Evolutionary conservation across 2,113 vertebrate genomes (phyloP).

Genomic region (Shinisaurus crocodilurus): DNA sequence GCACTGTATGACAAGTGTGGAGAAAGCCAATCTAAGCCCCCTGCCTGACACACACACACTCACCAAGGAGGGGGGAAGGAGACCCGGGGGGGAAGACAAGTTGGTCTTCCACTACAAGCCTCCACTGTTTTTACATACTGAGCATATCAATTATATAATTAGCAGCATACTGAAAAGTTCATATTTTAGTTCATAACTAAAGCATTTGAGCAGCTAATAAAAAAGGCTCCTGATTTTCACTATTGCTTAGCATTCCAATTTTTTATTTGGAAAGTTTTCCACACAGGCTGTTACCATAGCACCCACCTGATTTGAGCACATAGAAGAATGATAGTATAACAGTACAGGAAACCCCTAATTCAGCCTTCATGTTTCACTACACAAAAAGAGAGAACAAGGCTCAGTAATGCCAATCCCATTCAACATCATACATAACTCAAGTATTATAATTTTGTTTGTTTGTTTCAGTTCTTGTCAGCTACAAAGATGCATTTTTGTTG

Average conservation of each 20-base stretch:
- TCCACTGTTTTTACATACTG: no score
- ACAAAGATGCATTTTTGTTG: not conserved
- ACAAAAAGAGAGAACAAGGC: not conserved
- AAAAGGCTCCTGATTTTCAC: not conserved
- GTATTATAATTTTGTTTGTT: no score
- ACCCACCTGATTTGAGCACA: slow-evolving; percentile 35
- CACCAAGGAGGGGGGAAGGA: no score
- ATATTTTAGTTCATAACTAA: not conserved
- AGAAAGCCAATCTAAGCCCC: no score
- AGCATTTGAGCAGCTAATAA: not conserved
- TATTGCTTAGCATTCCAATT: not conserved
- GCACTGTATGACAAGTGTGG: no score
- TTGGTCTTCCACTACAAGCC: no score
- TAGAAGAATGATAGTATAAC: slow-evolving; percentile 1
- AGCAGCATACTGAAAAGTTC: no score
- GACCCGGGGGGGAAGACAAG: no score
- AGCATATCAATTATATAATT: no score
- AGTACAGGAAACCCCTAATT: not conserved
- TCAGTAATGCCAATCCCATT: not conserved
- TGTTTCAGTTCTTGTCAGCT: not conserved
- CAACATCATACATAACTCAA: not conserved
- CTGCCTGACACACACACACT: no score
- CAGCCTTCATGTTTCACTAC: slow-evolving; percentile 22
- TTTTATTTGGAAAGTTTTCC: not conserved
- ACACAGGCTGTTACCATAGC: not conserved